These are phyloP conservation scores for Sternotherus odoratus DNA, from an alignment of 2,797 vertebrate species.

Conservation along the genomic window DNA sequence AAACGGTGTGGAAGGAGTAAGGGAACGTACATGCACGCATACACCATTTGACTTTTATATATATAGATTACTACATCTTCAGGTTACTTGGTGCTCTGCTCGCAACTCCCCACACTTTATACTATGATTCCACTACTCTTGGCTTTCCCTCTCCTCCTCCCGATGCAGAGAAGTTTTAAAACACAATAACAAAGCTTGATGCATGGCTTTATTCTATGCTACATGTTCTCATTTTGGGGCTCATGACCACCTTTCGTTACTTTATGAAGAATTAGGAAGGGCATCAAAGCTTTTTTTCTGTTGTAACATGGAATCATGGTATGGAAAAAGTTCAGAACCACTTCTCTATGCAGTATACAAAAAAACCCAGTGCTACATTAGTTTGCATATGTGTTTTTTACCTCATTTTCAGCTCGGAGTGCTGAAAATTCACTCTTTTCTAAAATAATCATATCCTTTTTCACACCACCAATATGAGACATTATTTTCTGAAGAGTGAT, in stretches of 20 bases:
- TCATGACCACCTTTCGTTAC: neutral
- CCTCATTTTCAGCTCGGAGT: conserved; percentile 94
- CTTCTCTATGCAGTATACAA: neutral
- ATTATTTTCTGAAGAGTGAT: conserved; percentile 95
- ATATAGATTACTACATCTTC: neutral
- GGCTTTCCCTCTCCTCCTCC: neutral
- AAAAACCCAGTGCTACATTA: neutral
- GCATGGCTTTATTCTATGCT: neutral
- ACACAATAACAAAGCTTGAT: neutral
- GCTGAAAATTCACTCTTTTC: conserved; percentile 98
- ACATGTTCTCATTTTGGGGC: neutral
- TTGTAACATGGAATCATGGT: neutral
- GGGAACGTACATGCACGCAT: no score
- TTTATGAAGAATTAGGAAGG: neutral
- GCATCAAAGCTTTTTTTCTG: neutral
- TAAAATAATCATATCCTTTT: conserved; percentile 98
- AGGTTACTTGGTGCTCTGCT: neutral
- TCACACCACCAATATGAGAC: conserved; percentile 92
- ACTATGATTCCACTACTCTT: neutral
- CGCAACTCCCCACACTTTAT: neutral
- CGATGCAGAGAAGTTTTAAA: neutral
- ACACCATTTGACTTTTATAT: no score
- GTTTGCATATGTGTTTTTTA: conserved; percentile 66
- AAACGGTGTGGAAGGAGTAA: no score
- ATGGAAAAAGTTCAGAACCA: neutral